A percentile compares a stretch with the other conserved stretches of the same genome.
Evolutionary conservation across 2,888 invertebrate species (phyloP).

Genomic region (Drosophila heteroneura): DNA sequence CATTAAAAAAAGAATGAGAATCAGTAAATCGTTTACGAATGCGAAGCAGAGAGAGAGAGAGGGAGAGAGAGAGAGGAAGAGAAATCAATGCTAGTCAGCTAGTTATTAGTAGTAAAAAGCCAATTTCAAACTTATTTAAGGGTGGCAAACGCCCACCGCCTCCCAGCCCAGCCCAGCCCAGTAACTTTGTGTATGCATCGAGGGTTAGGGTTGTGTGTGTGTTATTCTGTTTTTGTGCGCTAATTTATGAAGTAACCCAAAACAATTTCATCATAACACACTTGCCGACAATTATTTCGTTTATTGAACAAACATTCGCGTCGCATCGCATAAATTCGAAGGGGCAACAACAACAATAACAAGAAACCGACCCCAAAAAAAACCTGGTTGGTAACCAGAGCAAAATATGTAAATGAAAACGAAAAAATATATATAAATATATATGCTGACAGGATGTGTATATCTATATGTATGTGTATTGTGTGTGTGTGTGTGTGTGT

Average conservation of each 20-base stretch:
- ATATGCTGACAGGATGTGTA: constrained; percentile 20
- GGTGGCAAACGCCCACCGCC: not conserved
- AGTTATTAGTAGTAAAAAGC: not conserved
- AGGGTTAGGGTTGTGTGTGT: constrained; percentile 1
- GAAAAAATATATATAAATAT: constrained; percentile 15
- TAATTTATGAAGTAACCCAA: constrained; percentile 81
- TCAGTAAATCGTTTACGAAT: constrained; percentile 8
- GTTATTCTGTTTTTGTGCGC: constrained; percentile 54
- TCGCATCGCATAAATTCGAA: constrained; percentile 76
- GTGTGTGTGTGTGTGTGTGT: constrained; percentile 23
- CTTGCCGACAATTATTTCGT: constrained; percentile 80
- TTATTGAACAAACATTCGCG: constrained; percentile 79
- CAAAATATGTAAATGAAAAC: constrained; percentile 72
- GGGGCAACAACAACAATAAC: constrained; percentile 43
- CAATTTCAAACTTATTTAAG: constrained; percentile 1
- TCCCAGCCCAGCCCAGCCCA: not conserved
- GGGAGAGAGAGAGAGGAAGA: not conserved
- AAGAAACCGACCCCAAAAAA: constrained; percentile 42
- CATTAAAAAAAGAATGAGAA: not conserved
- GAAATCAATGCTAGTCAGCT: not conserved
- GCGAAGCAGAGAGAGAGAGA: not conserved
- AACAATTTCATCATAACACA: constrained; percentile 81
- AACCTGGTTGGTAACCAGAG: constrained; percentile 68
- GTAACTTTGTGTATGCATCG: too few species aligned
- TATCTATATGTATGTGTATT: constrained; percentile 19